A percentile compares a stretch with the other conserved stretches of the same genome.
These are phyloP conservation scores for Chironex yamaguchii DNA, from an alignment of 30 jellyfish, hydroid and myxozoan species.

Conservation along the genomic window DNA sequence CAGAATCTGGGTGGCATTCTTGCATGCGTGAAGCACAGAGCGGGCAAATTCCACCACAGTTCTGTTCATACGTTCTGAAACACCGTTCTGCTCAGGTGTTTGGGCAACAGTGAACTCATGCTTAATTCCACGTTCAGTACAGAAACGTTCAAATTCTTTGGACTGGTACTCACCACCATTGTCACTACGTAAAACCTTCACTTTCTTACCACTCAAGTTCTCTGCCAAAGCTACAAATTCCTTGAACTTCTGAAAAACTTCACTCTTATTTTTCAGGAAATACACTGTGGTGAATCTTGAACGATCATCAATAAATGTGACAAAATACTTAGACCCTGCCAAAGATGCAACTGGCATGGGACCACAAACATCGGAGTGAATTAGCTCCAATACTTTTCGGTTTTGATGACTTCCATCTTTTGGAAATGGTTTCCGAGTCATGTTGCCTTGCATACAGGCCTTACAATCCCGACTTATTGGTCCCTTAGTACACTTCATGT, in stretches of 20 bases:
- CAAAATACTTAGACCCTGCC: slow-evolving; percentile 42
- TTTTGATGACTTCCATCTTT: slow-evolving; percentile 40
- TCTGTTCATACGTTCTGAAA: slow-evolving; percentile 44
- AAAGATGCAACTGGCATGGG: slow-evolving; percentile 17
- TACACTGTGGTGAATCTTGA: no score
- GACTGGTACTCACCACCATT: slow-evolving; percentile 61
- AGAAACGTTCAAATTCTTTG: slow-evolving; percentile 46
- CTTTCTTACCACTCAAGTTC: not conserved
- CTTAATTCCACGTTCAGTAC: not conserved
- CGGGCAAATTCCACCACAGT: slow-evolving; percentile 22
- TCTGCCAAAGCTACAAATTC: slow-evolving; percentile 34
- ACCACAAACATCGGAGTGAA: slow-evolving; percentile 59
- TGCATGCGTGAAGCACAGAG: slow-evolving; percentile 12
- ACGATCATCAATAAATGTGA: slow-evolving; percentile 19
- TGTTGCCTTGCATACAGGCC: slow-evolving; percentile 36
- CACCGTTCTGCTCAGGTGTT: slow-evolving; percentile 57
- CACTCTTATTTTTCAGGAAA: slow-evolving; percentile 17
- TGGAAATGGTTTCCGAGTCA: slow-evolving; percentile 14
- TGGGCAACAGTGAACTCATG: slow-evolving; percentile 15
- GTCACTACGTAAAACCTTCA: slow-evolving; percentile 23
- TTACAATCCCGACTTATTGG: not conserved
- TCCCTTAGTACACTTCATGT: not conserved
- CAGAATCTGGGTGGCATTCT: slow-evolving; percentile 13
- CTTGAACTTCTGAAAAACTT: not conserved
- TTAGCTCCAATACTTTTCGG: not conserved